Evolutionary conservation across 2,113 vertebrate species (phyloP).

Genomic region (Mormyrus iriodes): DNA sequence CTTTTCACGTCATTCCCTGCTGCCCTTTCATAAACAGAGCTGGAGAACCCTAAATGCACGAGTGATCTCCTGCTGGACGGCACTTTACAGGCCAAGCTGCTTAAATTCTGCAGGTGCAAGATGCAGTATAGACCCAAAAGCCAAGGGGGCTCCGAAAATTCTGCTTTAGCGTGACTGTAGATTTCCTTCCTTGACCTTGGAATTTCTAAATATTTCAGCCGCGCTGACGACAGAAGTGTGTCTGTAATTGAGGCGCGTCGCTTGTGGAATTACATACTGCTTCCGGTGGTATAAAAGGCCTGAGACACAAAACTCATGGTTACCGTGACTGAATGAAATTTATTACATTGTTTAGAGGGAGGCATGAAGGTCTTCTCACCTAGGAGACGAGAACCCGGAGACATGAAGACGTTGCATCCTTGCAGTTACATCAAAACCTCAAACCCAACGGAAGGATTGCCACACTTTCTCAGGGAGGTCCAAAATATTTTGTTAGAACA

Average conservation of each 20-base stretch:
- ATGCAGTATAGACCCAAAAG: background rate
- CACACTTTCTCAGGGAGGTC: background rate
- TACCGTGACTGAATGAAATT: conserved; percentile 34
- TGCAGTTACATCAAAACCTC: background rate
- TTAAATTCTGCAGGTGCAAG: background rate
- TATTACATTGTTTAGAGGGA: conserved; percentile 4
- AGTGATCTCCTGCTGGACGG: background rate
- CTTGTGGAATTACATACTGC: conserved; percentile 40
- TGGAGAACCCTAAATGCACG: background rate
- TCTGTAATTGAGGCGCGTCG: conserved; percentile 31
- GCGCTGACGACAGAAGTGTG: conserved; percentile 18
- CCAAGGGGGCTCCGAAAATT: background rate
- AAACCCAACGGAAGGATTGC: background rate
- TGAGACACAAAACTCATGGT: conserved; percentile 36
- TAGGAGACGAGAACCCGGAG: background rate
- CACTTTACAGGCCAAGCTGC: background rate
- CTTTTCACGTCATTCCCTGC: background rate
- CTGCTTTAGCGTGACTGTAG: background rate
- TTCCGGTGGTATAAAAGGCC: conserved; percentile 14
- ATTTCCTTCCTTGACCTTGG: conserved; percentile 22
- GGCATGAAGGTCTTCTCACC: background rate
- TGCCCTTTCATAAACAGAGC: background rate
- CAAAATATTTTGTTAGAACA: background rate
- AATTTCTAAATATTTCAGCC: conserved; percentile 21
- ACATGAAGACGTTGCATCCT: background rate